Percentiles rank a stretch among this genome's conserved stretches.
These are phyloP conservation scores for Vannuccia rotundouncinata DNA, from an alignment of 2,888 invertebrate genomes.

Conservation along the genomic window DNA sequence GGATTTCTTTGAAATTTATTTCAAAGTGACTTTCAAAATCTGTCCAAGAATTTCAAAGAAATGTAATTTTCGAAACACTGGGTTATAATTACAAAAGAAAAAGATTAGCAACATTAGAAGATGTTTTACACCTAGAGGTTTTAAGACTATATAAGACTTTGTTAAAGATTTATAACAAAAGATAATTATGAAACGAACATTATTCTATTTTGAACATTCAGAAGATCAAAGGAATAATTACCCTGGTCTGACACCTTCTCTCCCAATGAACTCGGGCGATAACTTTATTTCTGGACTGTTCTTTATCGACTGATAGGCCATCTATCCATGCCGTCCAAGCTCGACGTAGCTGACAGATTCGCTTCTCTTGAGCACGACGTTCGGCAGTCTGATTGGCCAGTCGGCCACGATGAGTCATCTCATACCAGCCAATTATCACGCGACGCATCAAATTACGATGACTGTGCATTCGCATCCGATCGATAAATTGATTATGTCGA, in stretches of 20 bases:
- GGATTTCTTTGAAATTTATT: too few species aligned
- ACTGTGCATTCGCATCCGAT: background rate
- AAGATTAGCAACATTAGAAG: too few species aligned
- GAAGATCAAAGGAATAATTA: too few species aligned
- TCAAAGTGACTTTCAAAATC: too few species aligned
- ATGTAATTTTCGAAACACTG: too few species aligned
- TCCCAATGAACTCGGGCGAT: background rate
- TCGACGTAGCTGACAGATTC: background rate
- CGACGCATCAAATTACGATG: background rate
- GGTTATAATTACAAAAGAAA: too few species aligned
- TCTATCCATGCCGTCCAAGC: background rate
- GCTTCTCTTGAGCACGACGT: background rate
- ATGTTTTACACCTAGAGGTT: too few species aligned
- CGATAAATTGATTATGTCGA: background rate
- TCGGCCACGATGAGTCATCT: background rate
- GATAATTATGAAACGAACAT: too few species aligned
- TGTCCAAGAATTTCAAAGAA: too few species aligned
- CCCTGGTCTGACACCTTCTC: background rate
- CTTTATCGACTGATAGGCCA: background rate
- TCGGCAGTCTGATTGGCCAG: background rate
- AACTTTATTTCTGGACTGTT: background rate
- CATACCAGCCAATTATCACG: background rate
- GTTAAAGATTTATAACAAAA: too few species aligned
- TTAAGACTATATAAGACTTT: too few species aligned
- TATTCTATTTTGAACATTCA: too few species aligned